Percentiles rank a stretch among this genome's conserved stretches.
Evolutionary conservation across 2,797 vertebrate genomes (phyloP).

Genomic region (Merluccius polli): DNA sequence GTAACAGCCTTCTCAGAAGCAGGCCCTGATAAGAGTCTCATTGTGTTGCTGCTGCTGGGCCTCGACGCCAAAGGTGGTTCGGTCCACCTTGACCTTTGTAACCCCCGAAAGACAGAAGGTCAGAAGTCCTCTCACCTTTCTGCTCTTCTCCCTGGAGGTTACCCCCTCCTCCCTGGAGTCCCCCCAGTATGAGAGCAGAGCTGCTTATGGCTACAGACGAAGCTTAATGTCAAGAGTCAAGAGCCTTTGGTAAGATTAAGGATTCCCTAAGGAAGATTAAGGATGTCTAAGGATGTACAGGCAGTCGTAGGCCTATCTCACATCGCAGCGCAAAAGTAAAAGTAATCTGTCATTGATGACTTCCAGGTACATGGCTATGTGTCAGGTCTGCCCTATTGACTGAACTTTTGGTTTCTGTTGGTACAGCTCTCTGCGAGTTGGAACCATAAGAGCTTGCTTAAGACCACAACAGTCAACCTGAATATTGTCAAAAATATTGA

Average conservation of each 20-base stretch:
- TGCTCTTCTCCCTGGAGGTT: constrained; percentile 32
- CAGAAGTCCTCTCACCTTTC: constrained; percentile 22
- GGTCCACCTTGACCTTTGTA: constrained; percentile 31
- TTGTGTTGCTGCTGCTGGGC: background rate
- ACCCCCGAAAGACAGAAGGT: constrained; percentile 31
- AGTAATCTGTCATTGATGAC: constrained; percentile 6
- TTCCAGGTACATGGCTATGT: background rate
- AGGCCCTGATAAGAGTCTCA: background rate
- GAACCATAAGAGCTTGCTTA: background rate
- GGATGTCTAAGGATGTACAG: background rate
- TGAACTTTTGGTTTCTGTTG: background rate
- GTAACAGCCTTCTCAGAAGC: background rate
- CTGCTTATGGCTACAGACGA: constrained; percentile 12
- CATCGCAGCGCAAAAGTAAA: constrained; percentile 18
- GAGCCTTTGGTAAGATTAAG: constrained; percentile 21
- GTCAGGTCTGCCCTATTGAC: background rate
- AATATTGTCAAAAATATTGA: background rate
- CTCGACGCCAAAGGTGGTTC: constrained; percentile 44
- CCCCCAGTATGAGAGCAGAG: constrained; percentile 10
- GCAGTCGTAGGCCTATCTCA: background rate
- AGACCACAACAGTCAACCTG: background rate
- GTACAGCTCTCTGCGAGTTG: background rate
- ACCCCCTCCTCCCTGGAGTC: background rate
- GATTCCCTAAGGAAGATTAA: constrained; percentile 6
- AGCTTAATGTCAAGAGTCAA: constrained; percentile 6